Evolutionary conservation across 2,113 vertebrate species (phyloP).

Genomic region (Diadophis punctatus): DNA sequence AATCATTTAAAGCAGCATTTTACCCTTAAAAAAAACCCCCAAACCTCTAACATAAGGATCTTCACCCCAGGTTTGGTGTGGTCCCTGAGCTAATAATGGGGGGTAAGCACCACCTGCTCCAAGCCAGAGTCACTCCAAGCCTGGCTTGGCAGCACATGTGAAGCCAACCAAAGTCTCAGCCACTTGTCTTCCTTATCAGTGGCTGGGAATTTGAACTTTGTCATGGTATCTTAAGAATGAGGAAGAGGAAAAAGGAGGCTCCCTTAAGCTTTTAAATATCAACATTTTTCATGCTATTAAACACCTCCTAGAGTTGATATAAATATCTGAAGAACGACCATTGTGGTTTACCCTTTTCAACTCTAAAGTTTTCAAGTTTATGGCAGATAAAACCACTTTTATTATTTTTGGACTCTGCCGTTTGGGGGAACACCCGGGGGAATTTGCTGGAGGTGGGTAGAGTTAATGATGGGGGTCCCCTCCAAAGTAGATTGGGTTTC

Average conservation of each 20-base stretch:
- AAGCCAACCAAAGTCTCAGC: not conserved
- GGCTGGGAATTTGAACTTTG: not conserved
- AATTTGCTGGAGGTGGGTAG: not conserved
- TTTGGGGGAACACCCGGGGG: not conserved
- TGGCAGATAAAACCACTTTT: not conserved
- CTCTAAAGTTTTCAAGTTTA: not conserved
- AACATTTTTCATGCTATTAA: not conserved
- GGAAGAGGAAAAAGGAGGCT: not conserved
- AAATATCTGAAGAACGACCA: not conserved
- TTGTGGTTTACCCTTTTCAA: not conserved
- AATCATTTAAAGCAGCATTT: not conserved
- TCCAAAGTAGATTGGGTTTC: not conserved
- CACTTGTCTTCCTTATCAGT: not conserved
- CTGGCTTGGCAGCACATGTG: not conserved
- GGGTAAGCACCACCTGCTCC: not conserved
- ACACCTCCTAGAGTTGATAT: not conserved
- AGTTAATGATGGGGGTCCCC: not conserved
- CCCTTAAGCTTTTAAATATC: not conserved
- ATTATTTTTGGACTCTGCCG: not conserved
- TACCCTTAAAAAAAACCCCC: not conserved
- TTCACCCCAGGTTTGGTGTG: not conserved
- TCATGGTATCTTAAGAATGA: not conserved
- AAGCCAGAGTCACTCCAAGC: not conserved
- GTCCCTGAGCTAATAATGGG: not conserved
- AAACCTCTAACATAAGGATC: not conserved